Base-by-base conservation (phyloP, 1,140 invertebrate species). In the Trichoplusia ni region DNA sequence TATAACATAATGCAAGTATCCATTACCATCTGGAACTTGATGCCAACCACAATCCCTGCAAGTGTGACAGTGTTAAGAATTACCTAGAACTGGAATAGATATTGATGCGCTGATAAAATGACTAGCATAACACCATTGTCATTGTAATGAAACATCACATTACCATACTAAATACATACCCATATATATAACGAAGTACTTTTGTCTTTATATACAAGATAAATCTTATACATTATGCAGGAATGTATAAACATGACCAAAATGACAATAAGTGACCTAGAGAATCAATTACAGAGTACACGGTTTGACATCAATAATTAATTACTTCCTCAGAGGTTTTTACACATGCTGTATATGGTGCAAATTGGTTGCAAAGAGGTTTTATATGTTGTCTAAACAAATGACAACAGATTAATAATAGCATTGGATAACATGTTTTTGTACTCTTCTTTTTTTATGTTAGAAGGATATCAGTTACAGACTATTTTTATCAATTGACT, bases 211-310 rank as follows among this genome's bases (percentile, higher is more conserved):
- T n/a, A n/a, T n/a, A n/a, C n/a, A n/a, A 64, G 35, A 54, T 31
- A 61, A 51, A 46, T 19, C 58, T 51, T 44, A 61, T 29, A 29
- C 27, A 49, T 18, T 63, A 59, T 56, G 27, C 16, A 56, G 64
- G 71, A 72, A 61, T 70, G 31, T 46, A 70, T 56, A 58, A 65
- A 61, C 42, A 62, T 51, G 64, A 66, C 40, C 37, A 56, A 51
- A 77, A 67, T 63, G 49, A 67, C 56, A 76, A 67, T 65, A 60
- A 64, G 38, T 69, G 70, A 64, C 73, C 75, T 77, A 73, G 70
- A 73, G 70, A 73, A 69, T 72, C 54, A 74, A 80, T 71, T 75
- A 44, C 25, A n/a, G 25, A 56, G 18, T 42, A 44, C 31, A 25
- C 11, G 69, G 29, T 63, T 58, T 46, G 65, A 69, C 54, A 54